Evolutionary conservation across 1,140 invertebrate species (phyloP), one percentile per base, ranked within the genome.

Genomic region (Cherax quadricarinatus): DNA sequence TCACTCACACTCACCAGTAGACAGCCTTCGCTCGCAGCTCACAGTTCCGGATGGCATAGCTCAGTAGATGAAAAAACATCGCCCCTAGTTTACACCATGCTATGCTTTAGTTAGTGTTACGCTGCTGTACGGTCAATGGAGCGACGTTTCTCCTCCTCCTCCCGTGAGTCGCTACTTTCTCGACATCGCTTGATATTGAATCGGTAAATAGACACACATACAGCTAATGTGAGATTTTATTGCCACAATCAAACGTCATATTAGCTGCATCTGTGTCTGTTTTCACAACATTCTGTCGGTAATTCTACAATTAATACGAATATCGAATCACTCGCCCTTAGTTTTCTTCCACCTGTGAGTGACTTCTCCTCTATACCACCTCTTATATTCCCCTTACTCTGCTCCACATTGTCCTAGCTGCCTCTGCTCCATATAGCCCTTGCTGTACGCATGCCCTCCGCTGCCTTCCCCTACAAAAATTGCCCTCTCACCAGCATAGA

Each of bases 71-170:
- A 66, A 21, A 66, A 66, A n/a, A 66, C 5, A 18, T 66, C 60
- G 3, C 21, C 24, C 6, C 41, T 51, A 49, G 7, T 51, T 7
- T 21, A 12, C 14, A 0, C 66, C 70, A 6, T 30, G 21, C 70
- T 30, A 5, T 66, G 24, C 70, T 21, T 75, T n/a, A 66, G 12
- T 66, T 82, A 10, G 57, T 82, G 80, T 82, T 41, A 41, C 30
- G 80, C 53, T 41, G 78, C n/a, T 84, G 51, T 84, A 49, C 62
- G 10, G 4, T 24, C 41, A 21, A 41, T 62, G 62, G 82, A 1
- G 51, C 62, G 82, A 62, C 78, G 30, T 80, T 81, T 30, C n/a
- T 80, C 30, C n/a, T 80, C 78, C 7, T 80, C 30, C 9, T 80
- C 78, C 1, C 21, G 4, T 16, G 30, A 41, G 30, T 84, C 82